Evolutionary conservation across 2,888 invertebrate genomes (phyloP).

Genomic region (Poecilobothrus nobilitatus): DNA sequence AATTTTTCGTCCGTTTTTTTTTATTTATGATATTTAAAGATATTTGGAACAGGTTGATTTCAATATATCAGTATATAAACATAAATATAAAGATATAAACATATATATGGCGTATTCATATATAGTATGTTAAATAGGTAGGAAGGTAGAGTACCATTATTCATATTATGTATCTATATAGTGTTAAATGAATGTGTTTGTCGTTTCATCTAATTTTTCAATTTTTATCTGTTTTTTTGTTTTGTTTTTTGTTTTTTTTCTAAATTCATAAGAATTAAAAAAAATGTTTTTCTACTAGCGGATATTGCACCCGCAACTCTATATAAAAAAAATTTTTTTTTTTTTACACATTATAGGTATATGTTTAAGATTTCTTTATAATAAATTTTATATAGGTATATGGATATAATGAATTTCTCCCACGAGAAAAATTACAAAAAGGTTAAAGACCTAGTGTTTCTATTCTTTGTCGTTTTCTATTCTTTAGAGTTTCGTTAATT

Average conservation of each 20-base stretch:
- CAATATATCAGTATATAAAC: no score
- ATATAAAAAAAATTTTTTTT: neutral
- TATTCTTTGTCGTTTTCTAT: neutral
- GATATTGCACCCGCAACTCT: neutral
- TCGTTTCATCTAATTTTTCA: neutral
- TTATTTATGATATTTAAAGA: neutral
- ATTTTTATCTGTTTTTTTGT: no score
- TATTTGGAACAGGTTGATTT: neutral
- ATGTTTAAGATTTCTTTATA: no score
- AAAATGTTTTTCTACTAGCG: neutral
- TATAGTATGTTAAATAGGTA: neutral
- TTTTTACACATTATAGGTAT: neutral
- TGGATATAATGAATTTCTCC: neutral
- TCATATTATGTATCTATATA: neutral
- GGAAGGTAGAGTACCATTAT: neutral
- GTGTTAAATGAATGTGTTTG: neutral
- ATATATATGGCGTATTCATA: no score
- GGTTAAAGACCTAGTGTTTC: slow-evolving; percentile 7
- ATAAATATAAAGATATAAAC: no score
- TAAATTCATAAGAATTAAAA: no score
- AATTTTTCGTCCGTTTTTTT: neutral
- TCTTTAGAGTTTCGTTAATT: no score
- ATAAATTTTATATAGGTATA: no score
- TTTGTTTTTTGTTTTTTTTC: no score
- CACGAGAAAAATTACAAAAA: slow-evolving; percentile 9